phyloP scores from a whole-genome alignment of 2,888 invertebrate genomes.

The Acronicta alni region DNA sequence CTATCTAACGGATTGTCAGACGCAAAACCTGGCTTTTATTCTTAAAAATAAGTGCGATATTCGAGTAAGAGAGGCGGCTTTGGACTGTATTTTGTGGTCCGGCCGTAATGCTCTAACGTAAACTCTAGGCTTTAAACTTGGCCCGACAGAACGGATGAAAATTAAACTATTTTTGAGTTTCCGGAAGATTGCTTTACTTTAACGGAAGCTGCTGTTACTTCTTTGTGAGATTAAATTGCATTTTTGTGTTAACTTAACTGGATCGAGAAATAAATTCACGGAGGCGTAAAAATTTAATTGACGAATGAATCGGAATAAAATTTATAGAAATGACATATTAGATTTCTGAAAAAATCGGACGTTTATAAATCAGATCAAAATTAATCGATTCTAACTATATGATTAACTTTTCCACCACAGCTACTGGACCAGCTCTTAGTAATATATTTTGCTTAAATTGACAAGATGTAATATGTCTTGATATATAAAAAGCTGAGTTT shows the following conservation, averaged over 20 bases:
- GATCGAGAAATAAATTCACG: not conserved
- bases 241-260: slow-evolving; percentile 5
- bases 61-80: slow-evolving; percentile 26
- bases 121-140: slow-evolving; percentile 50
- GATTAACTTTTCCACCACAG: too few relatives aligned
- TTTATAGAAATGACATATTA: too few relatives aligned
- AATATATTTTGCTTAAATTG: not conserved
- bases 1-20: not conserved
- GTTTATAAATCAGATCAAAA: too few relatives aligned
- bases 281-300: too few relatives aligned
- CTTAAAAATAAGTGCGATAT: slow-evolving; percentile 32
- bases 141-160: slow-evolving; percentile 58
- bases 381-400: too few relatives aligned
- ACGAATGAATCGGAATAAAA: too few relatives aligned
- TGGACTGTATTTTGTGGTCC: slow-evolving; percentile 42
- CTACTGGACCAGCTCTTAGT: too few relatives aligned
- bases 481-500: slow-evolving; percentile 7
- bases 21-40: slow-evolving; percentile 11
- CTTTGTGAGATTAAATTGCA: slow-evolving; percentile 25
- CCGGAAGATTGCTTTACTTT: slow-evolving; percentile 43
- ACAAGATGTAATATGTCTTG: not conserved
- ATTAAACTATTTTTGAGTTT: slow-evolving; percentile 49
- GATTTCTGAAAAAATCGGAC: too few relatives aligned
- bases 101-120: slow-evolving; percentile 56
- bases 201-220: slow-evolving; percentile 13